Percentiles rank a stretch among this genome's conserved stretches.
These are phyloP conservation scores for Bemisia tabaci DNA, from an alignment of 1,140 invertebrate species.

Conservation along the genomic window DNA sequence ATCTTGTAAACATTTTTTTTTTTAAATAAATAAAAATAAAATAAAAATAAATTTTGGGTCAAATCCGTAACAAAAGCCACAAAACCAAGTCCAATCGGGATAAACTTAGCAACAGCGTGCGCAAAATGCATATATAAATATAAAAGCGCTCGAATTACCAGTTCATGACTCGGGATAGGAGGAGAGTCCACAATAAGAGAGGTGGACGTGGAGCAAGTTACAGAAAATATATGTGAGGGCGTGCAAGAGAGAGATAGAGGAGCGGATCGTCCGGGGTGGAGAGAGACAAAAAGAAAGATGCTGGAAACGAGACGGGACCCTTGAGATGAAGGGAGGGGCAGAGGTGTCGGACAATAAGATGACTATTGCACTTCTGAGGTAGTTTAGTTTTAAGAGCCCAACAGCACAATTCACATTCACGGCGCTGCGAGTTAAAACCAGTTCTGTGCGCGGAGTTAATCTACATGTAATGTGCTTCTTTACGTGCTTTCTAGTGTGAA, in stretches of 20 bases:
- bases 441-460: neutral
- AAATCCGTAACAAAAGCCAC: no score
- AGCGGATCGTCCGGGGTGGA: neutral
- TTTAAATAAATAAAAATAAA: no score
- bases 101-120: neutral
- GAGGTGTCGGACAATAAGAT: neutral
- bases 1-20: neutral
- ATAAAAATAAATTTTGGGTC: no score
- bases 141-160: neutral
- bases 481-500: neutral
- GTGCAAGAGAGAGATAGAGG: neutral
- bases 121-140: neutral
- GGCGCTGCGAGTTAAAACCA: neutral
- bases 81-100: neutral
- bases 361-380: neutral
- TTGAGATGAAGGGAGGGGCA: neutral
- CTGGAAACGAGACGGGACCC: neutral
- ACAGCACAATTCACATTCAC: neutral
- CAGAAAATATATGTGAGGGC: neutral
- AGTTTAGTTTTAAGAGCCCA: neutral
- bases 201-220: neutral
- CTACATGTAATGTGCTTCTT: neutral
- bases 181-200: neutral
- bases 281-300: neutral
- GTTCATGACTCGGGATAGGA: neutral